Percentiles rank a stretch among this genome's conserved stretches.
phyloP scores from a whole-genome alignment of 2,888 invertebrate species.

The Nemotelus nigrinus region DNA sequence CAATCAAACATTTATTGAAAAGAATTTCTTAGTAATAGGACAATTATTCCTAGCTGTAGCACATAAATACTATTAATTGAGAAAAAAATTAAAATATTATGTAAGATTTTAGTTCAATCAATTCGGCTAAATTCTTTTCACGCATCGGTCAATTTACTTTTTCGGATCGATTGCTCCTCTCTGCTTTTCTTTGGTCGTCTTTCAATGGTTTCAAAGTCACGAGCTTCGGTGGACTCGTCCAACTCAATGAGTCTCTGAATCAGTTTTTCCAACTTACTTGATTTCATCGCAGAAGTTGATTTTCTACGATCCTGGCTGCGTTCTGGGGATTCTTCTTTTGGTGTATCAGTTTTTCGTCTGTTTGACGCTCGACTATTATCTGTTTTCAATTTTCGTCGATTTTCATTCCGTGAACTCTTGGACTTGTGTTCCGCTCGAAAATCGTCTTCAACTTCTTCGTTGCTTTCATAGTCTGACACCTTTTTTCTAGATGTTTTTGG shows the following conservation, averaged over 20 bases:
- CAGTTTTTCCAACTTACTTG: constrained; percentile 7
- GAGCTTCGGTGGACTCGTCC: not conserved
- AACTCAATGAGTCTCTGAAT: constrained; percentile 3
- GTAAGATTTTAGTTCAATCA: no score
- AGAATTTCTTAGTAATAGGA: no score
- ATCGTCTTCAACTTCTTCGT: not conserved
- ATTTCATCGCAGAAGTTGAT: not conserved
- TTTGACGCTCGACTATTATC: not conserved
- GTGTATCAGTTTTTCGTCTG: not conserved
- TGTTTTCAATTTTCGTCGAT: not conserved
- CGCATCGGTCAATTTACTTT: no score
- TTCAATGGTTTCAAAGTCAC: no score
- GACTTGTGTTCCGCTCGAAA: not conserved
- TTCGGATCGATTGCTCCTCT: no score
- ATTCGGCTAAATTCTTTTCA: no score
- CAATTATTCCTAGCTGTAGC: no score
- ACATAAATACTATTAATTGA: no score
- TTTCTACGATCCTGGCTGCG: not conserved
- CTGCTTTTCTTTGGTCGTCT: no score
- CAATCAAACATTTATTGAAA: no score
- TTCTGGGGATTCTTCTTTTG: not conserved
- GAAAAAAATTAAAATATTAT: no score
- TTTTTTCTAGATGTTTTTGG: not conserved
- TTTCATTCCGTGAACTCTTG: not conserved
- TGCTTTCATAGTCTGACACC: not conserved